phyloP scores from a whole-genome alignment of 2,113 vertebrate species.

The Phrynocephalus versicolor region DNA sequence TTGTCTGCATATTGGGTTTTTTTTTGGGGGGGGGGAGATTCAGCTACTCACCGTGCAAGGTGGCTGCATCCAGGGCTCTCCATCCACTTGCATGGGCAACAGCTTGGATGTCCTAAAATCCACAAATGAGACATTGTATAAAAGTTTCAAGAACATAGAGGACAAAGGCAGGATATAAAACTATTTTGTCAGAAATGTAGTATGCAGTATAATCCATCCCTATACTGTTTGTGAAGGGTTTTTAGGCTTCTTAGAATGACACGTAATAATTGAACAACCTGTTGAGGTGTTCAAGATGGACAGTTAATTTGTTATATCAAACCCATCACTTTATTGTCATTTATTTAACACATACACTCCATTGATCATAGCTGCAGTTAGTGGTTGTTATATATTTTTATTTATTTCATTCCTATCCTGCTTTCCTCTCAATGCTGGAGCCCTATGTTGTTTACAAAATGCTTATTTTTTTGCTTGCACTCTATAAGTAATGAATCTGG shows the following conservation, averaged over 20 bases:
- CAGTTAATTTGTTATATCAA: not conserved
- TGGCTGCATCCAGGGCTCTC: slow-evolving; percentile 97
- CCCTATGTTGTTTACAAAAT: too few relatives aligned
- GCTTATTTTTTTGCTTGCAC: too few relatives aligned
- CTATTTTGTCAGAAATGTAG: not conserved
- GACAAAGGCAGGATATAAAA: not conserved
- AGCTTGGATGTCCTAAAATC: slow-evolving; percentile 85
- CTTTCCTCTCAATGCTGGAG: too few relatives aligned
- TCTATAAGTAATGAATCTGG: not conserved
- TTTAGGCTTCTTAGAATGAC: not conserved
- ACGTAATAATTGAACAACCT: not conserved
- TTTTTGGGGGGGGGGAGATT: too few relatives aligned
- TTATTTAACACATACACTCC: not conserved
- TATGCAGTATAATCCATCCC: not conserved
- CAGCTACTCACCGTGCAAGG: slow-evolving; percentile 84
- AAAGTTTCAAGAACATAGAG: not conserved
- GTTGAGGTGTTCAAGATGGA: not conserved
- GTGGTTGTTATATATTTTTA: not conserved
- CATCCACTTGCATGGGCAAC: slow-evolving; percentile 96
- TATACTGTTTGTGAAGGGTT: not conserved
- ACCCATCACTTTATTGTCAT: not conserved
- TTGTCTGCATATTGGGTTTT: too few relatives aligned
- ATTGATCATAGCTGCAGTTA: not conserved
- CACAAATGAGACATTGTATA: not conserved
- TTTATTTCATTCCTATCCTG: too few relatives aligned